Conservation (phyloP, 1,140 invertebrate genomes). For the Drosophila ironensis region DNA sequence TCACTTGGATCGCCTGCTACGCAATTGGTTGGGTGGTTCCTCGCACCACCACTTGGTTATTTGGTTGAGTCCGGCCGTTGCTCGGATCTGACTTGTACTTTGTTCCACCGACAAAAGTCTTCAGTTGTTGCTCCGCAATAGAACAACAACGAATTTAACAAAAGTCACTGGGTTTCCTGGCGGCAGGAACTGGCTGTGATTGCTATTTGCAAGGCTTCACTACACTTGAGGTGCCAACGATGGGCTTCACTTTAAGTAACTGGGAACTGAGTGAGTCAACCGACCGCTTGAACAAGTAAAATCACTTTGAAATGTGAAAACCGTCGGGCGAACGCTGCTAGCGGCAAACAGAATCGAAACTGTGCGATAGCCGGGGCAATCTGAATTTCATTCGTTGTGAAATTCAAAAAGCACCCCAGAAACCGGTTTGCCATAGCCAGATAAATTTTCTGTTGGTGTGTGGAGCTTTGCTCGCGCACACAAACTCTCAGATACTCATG, state of each 20-base stretch:
- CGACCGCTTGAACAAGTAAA: constrained; percentile 52
- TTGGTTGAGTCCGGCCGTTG: constrained; percentile 49
- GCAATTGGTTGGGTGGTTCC: constrained; percentile 66
- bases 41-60: constrained; percentile 58
- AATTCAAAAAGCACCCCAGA: constrained; percentile 71
- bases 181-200: constrained; percentile 24
- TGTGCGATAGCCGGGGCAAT: constrained; percentile 10
- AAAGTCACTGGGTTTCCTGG: constrained; percentile 14
- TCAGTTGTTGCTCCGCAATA: constrained; percentile 52
- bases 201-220: neutral
- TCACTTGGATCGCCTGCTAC: constrained; percentile 45
- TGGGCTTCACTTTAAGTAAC: neutral
- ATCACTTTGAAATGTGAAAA: constrained; percentile 40
- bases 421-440: constrained; percentile 62
- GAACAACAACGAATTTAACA: constrained; percentile 45
- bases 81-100: constrained; percentile 18
- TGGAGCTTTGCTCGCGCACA: constrained; percentile 32
- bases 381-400: constrained; percentile 78
- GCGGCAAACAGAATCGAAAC: constrained; percentile 31
- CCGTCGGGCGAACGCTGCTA: neutral
- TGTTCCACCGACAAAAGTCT: constrained; percentile 21
- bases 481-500: neutral
- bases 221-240: neutral
- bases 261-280: constrained; percentile 54
- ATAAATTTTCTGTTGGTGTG: constrained; percentile 41